Conservation (phyloP, 2,113 vertebrate species). For the Narcine bancroftii region DNA sequence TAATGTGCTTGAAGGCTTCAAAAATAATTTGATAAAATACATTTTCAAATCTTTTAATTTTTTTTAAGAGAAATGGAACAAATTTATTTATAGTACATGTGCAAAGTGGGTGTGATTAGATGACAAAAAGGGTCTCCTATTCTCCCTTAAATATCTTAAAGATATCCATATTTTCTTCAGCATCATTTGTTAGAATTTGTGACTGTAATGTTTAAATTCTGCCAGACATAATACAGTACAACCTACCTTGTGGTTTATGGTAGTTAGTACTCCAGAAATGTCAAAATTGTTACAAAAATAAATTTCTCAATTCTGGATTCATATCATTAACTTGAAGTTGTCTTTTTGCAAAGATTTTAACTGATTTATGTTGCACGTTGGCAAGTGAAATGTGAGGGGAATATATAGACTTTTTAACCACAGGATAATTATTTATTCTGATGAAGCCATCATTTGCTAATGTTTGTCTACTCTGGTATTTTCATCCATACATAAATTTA, state of each 20-base stretch:
- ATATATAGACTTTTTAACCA: slow-evolving; percentile 56
- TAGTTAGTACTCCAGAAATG: slow-evolving; percentile 62
- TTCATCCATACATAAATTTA: neutral
- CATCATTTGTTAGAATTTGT: neutral
- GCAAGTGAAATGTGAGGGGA: no score
- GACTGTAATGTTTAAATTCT: neutral
- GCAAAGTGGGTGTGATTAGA: neutral
- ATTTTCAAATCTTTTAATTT: neutral
- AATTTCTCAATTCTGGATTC: slow-evolving; percentile 57
- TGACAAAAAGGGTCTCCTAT: neutral
- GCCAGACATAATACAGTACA: slow-evolving; percentile 41
- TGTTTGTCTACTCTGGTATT: neutral
- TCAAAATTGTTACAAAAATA: slow-evolving; percentile 54
- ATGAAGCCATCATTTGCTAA: slow-evolving; percentile 38
- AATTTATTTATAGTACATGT: neutral
- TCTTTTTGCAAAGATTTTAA: slow-evolving; percentile 43
- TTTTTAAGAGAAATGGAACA: neutral
- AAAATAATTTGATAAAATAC: neutral
- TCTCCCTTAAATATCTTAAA: neutral
- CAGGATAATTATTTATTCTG: slow-evolving; percentile 58
- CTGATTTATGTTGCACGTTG: slow-evolving; percentile 47
- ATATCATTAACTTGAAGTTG: slow-evolving; percentile 52
- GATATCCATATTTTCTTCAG: neutral
- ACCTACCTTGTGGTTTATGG: slow-evolving; percentile 51
- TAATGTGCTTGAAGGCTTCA: neutral